Percentiles rank a stretch among this genome's conserved stretches.
phyloP scores from a whole-genome alignment of 2,113 vertebrate genomes.

The Neogobius melanostomus region DNA sequence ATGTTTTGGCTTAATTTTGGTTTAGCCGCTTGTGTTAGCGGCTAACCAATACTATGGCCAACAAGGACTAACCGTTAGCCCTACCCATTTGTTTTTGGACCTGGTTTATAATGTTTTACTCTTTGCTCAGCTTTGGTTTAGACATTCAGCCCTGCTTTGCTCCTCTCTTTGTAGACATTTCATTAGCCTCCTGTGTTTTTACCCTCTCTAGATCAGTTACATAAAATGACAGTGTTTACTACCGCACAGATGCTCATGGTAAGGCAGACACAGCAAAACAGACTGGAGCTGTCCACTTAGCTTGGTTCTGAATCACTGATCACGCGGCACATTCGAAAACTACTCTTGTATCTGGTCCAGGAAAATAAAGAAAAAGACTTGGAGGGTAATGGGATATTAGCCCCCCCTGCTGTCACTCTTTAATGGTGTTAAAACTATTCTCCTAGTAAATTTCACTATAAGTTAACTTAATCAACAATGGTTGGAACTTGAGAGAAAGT shows the following conservation, averaged over 20 bases:
- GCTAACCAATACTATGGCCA: no score
- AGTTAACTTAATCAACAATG: no score
- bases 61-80: no score
- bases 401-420: constrained; percentile 62
- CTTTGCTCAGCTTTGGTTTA: no score
- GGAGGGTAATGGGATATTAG: constrained; percentile 49
- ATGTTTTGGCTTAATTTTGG: no score
- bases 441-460: no score
- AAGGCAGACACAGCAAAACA: constrained; percentile 33
- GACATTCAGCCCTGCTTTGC: not conserved
- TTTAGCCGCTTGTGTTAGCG: no score
- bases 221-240: constrained; percentile 36
- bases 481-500: no score
- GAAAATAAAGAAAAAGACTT: not conserved
- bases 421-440: no score
- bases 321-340: constrained; percentile 32
- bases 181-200: constrained; percentile 23
- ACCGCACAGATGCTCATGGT: constrained; percentile 17
- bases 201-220: constrained; percentile 25
- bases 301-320: constrained; percentile 56
- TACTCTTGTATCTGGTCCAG: constrained; percentile 24
- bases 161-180: not conserved
- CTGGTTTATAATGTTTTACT: no score
- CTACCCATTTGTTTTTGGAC: no score
- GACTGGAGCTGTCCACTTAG: constrained; percentile 52